A percentile compares a stretch with the other conserved stretches of the same genome.
phyloP scores from a whole-genome alignment of 2,797 vertebrate species.

The Coendou prehensilis region DNA sequence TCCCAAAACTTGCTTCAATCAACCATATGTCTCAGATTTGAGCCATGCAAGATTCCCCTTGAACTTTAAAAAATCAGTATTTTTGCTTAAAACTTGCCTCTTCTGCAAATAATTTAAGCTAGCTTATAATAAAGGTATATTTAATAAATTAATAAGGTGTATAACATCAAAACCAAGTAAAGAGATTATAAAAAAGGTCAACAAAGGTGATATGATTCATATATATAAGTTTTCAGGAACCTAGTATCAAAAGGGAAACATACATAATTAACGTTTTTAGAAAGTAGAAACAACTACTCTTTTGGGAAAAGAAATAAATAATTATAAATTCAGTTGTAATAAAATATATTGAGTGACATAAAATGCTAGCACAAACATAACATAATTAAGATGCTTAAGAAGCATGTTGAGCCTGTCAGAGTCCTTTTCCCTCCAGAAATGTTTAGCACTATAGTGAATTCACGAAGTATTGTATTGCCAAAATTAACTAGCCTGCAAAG shows the following conservation, averaged over 20 bases:
- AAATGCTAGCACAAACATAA: conserved; percentile 50
- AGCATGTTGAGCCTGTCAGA: conserved; percentile 27
- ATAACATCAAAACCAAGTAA: conserved; percentile 5
- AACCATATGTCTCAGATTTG: not conserved
- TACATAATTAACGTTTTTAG: not conserved
- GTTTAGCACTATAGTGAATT: conserved; percentile 17
- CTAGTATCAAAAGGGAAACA: conserved; percentile 13
- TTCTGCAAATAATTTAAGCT: conserved; percentile 24
- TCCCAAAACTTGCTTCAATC: not conserved
- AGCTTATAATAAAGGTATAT: not conserved
- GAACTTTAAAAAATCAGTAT: not conserved
- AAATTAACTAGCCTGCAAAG: conserved; percentile 48
- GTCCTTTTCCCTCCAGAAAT: not conserved
- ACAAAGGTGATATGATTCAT: not conserved
- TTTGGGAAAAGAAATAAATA: conserved; percentile 32
- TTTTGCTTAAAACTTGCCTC: not conserved
- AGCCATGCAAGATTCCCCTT: not conserved
- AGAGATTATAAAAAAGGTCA: conserved; percentile 18
- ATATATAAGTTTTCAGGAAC: conserved; percentile 46
- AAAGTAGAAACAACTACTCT: conserved; percentile 1
- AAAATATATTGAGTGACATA: conserved; percentile 19
- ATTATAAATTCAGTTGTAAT: not conserved
- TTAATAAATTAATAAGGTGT: conserved; percentile 30
- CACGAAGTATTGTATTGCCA: not conserved
- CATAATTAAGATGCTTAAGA: conserved; percentile 49